phyloP scores from a whole-genome alignment of 2,797 vertebrate genomes.

The Myioborus miniatus region DNA sequence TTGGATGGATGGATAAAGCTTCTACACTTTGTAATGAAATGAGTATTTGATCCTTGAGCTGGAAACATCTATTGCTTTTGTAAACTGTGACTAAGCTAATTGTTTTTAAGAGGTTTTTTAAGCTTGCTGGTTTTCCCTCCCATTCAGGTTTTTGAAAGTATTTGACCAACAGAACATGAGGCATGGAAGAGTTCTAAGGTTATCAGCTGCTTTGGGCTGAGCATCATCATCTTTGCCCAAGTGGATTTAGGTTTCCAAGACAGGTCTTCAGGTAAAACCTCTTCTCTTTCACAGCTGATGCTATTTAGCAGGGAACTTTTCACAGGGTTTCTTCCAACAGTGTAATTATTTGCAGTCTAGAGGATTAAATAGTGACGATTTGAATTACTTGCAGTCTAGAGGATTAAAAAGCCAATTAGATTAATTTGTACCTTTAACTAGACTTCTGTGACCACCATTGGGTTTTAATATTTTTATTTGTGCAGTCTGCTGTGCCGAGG shows the following conservation, averaged over 20 bases:
- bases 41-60: not conserved
- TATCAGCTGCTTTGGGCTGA: conserved; percentile 35
- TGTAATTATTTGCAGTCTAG: not conserved
- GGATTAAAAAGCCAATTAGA: not conserved
- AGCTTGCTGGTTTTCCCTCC: not conserved
- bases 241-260: conserved; percentile 49
- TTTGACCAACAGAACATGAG: conserved; percentile 54
- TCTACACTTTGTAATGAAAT: not conserved
- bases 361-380: not conserved
- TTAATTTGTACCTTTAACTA: not conserved
- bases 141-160: conserved; percentile 58
- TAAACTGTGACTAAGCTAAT: not conserved
- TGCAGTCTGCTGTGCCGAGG: not conserved
- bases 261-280: conserved; percentile 69
- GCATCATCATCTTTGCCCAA: conserved; percentile 16
- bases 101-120: not conserved
- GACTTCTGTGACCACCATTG: not conserved
- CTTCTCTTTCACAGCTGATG: not conserved
- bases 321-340: not conserved
- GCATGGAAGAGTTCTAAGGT: conserved; percentile 74
- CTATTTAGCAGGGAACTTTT: not conserved
- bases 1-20: not conserved
- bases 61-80: not conserved
- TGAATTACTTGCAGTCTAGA: not conserved
- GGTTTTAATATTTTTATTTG: not conserved